Base-by-base conservation (phyloP, 2,113 vertebrate genomes). In the Formicarius rufipectus region DNA sequence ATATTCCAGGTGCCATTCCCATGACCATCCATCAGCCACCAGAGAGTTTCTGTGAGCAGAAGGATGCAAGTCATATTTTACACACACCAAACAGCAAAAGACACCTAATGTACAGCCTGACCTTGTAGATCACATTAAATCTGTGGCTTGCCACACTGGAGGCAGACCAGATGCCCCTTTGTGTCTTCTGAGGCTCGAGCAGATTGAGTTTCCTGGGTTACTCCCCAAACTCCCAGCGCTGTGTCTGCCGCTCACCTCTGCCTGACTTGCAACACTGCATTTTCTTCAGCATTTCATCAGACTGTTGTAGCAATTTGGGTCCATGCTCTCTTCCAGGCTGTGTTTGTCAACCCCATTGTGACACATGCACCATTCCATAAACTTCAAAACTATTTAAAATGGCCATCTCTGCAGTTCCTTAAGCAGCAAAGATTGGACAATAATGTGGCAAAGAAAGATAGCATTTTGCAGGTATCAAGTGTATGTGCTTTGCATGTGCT, bases 181-280 rank as follows among this genome's bases (percentile, higher is more conserved):
- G 35, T 1, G 9, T 40, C 22, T 52, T 39, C 53, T 64, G 47
- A 75, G 37, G 44, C n/a, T 91, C 18, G 80, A 44, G 89, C 44
- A 64, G 40, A 60, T 1, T 5, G 58, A n/a, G 15, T 78, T 81
- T 88, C 47, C 37, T 14, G 28, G 6, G 13, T 37, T 47, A 58
- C 62, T 50, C 50, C 45, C 37, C 37, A 7, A 21, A 4, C 19
- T 86, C 59, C 67, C 84, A 66, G 75, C 0, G 0, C 75, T 0
- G 0, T 39, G 50, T 17, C 59, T 25, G 24, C 2, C 21, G n/a
- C 52, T 97, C 52, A 89, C 88, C 90, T 77, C 95, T 94, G 92
- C 71, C 95, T 94, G 93, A 95, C 88, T 96, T 97, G 80, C 95
- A 50, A 94, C 83, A 92, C 62, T 2, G 28, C 44, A 56, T 93